These are phyloP conservation scores for Timema podura DNA, from an alignment of 2,888 invertebrate species.

Conservation along the genomic window DNA sequence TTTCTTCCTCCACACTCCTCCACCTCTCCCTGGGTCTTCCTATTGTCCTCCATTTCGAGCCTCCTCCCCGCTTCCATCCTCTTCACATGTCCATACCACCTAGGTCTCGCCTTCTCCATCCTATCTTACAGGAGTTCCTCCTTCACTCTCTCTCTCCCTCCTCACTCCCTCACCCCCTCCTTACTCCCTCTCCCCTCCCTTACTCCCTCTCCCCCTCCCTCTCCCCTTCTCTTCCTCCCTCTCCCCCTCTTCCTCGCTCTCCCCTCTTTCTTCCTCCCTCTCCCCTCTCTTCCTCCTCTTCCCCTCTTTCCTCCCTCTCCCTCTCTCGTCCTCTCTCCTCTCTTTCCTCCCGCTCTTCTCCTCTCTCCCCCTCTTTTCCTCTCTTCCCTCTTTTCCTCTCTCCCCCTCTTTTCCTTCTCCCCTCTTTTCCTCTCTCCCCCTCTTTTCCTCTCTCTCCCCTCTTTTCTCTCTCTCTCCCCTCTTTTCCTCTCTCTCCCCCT, in stretches of 20 bases:
- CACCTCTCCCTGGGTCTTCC: too few species aligned
- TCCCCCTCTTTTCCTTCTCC: too few species aligned
- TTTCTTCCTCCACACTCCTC: too few species aligned
- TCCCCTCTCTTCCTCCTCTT: not conserved
- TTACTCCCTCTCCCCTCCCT: not conserved
- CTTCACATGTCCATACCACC: too few species aligned
- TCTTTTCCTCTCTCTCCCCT: too few species aligned
- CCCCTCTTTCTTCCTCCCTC: not conserved
- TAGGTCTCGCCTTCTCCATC: too few species aligned
- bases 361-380: not conserved
- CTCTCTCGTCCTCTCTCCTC: not conserved
- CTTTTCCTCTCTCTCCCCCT: too few species aligned
- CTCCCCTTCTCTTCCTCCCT: not conserved
- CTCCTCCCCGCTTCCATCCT: too few species aligned
- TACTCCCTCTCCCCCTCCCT: not conserved
- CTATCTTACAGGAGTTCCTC: too few species aligned
- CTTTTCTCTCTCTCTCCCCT: too few species aligned
- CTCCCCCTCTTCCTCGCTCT: not conserved
- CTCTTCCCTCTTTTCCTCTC: not conserved
- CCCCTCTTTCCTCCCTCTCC: not conserved
- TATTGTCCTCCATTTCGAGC: too few species aligned
- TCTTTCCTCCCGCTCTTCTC: not conserved
- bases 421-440: too few species aligned
- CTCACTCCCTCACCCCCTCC: not conserved
- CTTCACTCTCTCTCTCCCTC: constrained; percentile 1